Evolutionary conservation across 1,140 invertebrate genomes (phyloP).

Genomic region (Drosophila novamexicana): DNA sequence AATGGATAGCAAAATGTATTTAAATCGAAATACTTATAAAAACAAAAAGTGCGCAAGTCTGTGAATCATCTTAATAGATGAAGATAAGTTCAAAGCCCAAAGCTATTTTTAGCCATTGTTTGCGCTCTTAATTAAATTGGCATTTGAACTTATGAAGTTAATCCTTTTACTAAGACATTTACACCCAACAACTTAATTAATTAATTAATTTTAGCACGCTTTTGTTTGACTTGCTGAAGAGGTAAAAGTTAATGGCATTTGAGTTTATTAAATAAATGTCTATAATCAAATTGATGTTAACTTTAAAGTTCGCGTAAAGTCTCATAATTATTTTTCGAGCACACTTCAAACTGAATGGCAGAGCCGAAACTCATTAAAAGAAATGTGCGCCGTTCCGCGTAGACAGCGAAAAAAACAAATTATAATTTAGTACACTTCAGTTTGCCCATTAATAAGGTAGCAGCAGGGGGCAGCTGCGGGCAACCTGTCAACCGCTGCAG

Average conservation of each 20-base stretch:
- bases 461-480: slow-evolving; percentile 10
- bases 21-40: too few relatives aligned
- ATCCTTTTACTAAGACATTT: too few relatives aligned
- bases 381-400: slow-evolving; percentile 44
- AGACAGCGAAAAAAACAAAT: slow-evolving; percentile 36
- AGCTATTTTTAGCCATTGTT: background rate
- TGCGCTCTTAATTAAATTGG: background rate
- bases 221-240: background rate
- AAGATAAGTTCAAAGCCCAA: too few relatives aligned
- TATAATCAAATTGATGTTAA: slow-evolving; percentile 23
- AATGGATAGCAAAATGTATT: too few relatives aligned
- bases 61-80: too few relatives aligned
- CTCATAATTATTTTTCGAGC: slow-evolving; percentile 73
- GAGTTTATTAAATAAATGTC: slow-evolving; percentile 69
- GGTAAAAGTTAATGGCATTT: slow-evolving; percentile 9
- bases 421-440: slow-evolving; percentile 73
- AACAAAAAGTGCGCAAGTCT: too few relatives aligned
- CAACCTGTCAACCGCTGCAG: slow-evolving; percentile 46
- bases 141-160: background rate
- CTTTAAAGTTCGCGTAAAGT: slow-evolving; percentile 32
- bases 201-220: background rate
- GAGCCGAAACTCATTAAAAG: slow-evolving; percentile 70
- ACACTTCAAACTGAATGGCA: slow-evolving; percentile 55
- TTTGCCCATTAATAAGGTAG: slow-evolving; percentile 60
- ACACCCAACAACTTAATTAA: background rate